phyloP scores from a whole-genome alignment of 2,797 vertebrate species.

The Sebastolobus altivelis region DNA sequence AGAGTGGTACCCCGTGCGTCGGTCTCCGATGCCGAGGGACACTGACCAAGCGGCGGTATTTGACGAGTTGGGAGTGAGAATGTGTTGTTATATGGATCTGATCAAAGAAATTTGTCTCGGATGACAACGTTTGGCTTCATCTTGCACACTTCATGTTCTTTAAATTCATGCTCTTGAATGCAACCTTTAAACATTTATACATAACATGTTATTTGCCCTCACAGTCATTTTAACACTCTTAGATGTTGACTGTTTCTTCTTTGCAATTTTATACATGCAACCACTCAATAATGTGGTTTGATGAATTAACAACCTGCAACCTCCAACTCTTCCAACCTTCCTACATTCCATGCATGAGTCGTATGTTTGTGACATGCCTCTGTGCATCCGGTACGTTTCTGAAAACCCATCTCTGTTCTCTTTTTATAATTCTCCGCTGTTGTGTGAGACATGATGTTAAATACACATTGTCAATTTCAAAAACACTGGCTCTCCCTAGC shows the following conservation, averaged over 20 bases:
- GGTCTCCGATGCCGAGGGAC: too few species aligned
- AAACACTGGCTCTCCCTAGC: slow-evolving; percentile 34
- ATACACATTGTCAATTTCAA: slow-evolving; percentile 33
- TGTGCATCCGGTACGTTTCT: slow-evolving; percentile 19
- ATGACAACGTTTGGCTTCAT: background rate
- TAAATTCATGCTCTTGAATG: background rate
- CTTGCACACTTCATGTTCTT: background rate
- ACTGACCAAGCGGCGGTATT: fast-evolving
- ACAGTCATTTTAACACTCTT: background rate
- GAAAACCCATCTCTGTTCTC: slow-evolving; percentile 10
- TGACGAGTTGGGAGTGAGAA: too few species aligned
- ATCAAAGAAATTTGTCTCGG: background rate
- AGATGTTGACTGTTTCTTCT: slow-evolving; percentile 20
- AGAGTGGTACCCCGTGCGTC: too few species aligned
- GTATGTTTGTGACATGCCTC: slow-evolving; percentile 20
- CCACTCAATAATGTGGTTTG: background rate
- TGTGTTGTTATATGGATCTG: background rate
- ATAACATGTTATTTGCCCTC: background rate
- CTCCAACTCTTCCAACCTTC: slow-evolving; percentile 28
- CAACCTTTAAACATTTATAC: background rate
- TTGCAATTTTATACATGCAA: slow-evolving; percentile 12
- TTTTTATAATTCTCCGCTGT: background rate
- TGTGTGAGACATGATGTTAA: slow-evolving; percentile 29
- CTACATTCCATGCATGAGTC: slow-evolving; percentile 63
- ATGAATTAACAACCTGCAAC: slow-evolving; percentile 26